phyloP scores from a whole-genome alignment of 2,797 vertebrate genomes.

The Coilia nasus region DNA sequence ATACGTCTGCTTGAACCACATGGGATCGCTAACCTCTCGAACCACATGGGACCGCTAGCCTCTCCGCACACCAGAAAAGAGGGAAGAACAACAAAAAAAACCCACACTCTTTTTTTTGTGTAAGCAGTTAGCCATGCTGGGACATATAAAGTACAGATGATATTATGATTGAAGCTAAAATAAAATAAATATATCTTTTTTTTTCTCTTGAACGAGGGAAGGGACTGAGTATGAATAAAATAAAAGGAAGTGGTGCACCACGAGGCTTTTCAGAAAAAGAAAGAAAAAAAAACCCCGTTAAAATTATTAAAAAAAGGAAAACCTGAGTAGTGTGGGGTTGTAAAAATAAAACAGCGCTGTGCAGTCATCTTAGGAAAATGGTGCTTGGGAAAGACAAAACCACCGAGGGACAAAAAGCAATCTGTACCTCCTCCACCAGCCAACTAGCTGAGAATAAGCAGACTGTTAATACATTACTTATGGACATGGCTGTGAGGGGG shows the following conservation, averaged over 20 bases:
- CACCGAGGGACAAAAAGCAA: conserved; percentile 5
- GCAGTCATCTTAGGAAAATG: not conserved
- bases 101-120: not conserved
- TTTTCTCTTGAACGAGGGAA: not conserved
- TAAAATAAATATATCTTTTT: not conserved
- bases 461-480: conserved; percentile 22
- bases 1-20: too few relatives aligned
- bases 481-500: conserved; percentile 1
- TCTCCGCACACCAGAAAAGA: not conserved
- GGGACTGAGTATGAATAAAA: not conserved
- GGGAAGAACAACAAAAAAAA: too few relatives aligned
- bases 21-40: not conserved
- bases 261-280: not conserved
- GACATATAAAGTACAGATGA: not conserved
- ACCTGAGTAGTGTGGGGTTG: not conserved
- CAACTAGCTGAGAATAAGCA: not conserved
- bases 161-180: not conserved
- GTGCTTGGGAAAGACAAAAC: not conserved
- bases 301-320: not conserved
- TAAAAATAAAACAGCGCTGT: not conserved
- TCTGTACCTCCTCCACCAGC: not conserved
- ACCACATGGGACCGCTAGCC: not conserved
- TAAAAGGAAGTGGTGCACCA: not conserved
- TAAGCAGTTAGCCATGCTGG: not conserved
- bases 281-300: too few relatives aligned